Evolutionary conservation across 2,797 vertebrate species (phyloP).

Genomic region (Enteromius anoplus): DNA sequence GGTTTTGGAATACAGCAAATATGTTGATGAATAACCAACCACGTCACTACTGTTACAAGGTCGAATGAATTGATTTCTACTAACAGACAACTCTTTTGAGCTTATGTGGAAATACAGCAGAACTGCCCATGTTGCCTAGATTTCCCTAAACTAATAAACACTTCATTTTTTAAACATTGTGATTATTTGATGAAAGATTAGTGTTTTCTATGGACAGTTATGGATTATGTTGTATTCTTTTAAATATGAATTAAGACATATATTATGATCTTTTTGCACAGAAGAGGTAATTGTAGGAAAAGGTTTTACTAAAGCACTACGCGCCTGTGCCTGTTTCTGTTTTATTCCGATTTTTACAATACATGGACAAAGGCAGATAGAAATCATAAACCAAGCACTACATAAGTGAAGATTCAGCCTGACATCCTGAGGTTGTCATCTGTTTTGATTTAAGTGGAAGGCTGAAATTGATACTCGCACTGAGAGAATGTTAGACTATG

Average conservation of each 20-base stretch:
- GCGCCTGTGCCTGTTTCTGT: constrained; percentile 9
- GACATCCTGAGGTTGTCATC: background rate
- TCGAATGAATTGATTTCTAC: background rate
- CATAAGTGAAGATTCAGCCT: background rate
- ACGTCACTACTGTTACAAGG: background rate
- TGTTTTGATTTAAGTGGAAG: background rate
- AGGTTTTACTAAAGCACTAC: background rate
- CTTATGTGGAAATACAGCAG: background rate
- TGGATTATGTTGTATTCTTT: background rate
- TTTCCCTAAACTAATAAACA: background rate
- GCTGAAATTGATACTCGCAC: background rate
- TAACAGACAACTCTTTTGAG: background rate
- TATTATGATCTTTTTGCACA: background rate
- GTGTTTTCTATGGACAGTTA: background rate
- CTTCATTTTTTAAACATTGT: background rate
- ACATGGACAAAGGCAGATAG: constrained; percentile 1
- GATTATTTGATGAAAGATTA: background rate
- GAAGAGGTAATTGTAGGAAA: background rate
- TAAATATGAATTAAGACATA: background rate
- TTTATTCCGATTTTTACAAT: background rate
- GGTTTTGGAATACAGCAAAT: background rate
- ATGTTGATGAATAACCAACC: background rate
- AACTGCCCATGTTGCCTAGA: background rate
- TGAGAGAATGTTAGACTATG: constrained; percentile 1
- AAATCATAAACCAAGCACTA: background rate